phyloP scores from a whole-genome alignment of 2,888 invertebrate genomes.

The Parochlus steinenii region DNA sequence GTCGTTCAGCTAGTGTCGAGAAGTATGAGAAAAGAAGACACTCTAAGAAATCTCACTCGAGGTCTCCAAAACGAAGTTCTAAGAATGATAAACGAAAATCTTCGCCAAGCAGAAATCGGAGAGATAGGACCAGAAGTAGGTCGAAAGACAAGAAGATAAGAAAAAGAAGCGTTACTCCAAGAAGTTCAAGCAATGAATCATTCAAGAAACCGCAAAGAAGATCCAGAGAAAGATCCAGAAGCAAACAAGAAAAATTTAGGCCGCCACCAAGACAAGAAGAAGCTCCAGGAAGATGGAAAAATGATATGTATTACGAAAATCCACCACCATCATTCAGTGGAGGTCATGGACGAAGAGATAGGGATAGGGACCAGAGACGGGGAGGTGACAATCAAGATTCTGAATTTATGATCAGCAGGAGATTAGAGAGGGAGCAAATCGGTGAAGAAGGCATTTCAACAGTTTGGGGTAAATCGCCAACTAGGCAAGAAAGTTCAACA shows the following conservation, averaged over 20 bases:
- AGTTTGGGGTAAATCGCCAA: constrained; percentile 63
- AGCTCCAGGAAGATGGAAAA: constrained; percentile 9
- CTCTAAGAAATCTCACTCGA: neutral
- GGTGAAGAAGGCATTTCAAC: constrained; percentile 49
- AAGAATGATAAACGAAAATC: no score
- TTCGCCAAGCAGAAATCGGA: neutral
- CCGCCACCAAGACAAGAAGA: no score
- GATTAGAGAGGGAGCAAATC: constrained; percentile 57
- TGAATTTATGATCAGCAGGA: constrained; percentile 50
- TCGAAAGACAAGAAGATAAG: constrained; percentile 1
- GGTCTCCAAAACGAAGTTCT: neutral
- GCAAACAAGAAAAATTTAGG: no score
- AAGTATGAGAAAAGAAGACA: neutral
- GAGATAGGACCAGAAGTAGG: neutral
- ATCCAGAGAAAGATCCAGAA: no score
- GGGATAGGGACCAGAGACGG: constrained; percentile 1
- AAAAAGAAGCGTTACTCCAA: neutral
- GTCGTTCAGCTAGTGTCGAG: constrained; percentile 5
- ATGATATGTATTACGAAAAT: constrained; percentile 6
- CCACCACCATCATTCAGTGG: neutral
- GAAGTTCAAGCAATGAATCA: neutral
- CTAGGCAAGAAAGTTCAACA: constrained; percentile 29
- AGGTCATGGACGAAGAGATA: neutral
- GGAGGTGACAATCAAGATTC: constrained; percentile 35
- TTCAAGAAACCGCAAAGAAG: neutral